Percentiles rank a stretch among this genome's conserved stretches.
These are phyloP conservation scores for Acrocephalus kingi DNA, from an alignment of 2,113 vertebrate genomes.

Conservation along the genomic window DNA sequence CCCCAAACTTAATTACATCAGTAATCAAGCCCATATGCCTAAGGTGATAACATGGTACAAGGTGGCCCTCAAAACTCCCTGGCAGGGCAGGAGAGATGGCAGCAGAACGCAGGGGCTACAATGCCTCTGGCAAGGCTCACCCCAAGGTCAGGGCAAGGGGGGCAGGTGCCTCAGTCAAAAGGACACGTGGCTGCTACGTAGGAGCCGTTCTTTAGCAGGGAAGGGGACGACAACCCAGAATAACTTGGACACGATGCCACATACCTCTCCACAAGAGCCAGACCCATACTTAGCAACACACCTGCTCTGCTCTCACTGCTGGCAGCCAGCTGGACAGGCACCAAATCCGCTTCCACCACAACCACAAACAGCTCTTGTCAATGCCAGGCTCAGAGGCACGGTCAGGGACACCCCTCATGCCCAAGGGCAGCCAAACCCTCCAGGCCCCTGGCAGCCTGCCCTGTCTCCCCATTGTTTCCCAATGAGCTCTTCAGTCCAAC, in stretches of 20 bases:
- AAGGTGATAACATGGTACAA: not conserved
- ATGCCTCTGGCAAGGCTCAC: not conserved
- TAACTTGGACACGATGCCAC: not conserved
- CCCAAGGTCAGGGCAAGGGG: not conserved
- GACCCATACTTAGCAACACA: slow-evolving; percentile 32
- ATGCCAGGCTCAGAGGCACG: not conserved
- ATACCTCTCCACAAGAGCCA: not conserved
- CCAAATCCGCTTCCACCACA: not conserved
- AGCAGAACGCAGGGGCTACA: rapidly evolving
- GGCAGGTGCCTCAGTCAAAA: not conserved
- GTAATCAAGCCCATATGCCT: not conserved
- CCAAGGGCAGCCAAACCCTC: not conserved
- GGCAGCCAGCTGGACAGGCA: slow-evolving; percentile 26
- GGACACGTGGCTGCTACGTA: not conserved
- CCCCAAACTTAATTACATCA: not conserved
- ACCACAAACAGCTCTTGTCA: not conserved
- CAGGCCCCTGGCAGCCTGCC: not conserved
- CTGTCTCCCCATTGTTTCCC: not conserved
- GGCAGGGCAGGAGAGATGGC: not conserved
- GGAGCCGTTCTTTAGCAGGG: slow-evolving; percentile 6
- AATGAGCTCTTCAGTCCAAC: not conserved
- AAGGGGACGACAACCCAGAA: not conserved
- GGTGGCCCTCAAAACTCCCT: not conserved
- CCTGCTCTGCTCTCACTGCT: slow-evolving; percentile 11
- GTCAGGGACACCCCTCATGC: slow-evolving; percentile 17